Base-by-base conservation (phyloP, 2,797 vertebrate species). In the Syngnathus rostellatus region DNA sequence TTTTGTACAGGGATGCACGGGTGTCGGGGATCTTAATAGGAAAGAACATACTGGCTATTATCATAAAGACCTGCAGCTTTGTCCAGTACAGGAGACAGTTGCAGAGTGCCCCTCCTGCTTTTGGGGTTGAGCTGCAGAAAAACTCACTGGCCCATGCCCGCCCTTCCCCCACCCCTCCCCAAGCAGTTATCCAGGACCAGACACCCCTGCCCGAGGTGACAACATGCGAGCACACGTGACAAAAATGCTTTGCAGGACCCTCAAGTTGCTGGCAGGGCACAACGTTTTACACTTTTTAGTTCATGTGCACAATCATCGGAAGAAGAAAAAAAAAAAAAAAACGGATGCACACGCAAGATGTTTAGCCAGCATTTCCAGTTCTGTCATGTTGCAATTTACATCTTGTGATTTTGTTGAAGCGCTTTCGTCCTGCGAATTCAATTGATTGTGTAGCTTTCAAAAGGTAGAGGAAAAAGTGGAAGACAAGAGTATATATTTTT, bases 21-120 rank as follows among this genome's bases (percentile, higher is more conserved):
- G 91, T 93, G 23, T 94, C 94, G 0, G 91, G 90, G 62, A 94
- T 94, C 78, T 89, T 93, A 61, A 92, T 93, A 82, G 92, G 91
- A 11, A 94, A 94, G 86, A 94, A 95, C 70, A 76, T 93, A 71
- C 80, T 93, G 74, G 92, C 90, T 70, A 91, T 94, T 1, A 86
- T 87, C 43, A 84, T 93, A 66, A 93, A 94, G 85, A 86, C 87
- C 63, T 92, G 91, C 75, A 92, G 86, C 64, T 94, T 94, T 0
- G 91, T 92, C 71, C 91, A 94, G 83, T 93, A 94, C 84, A 87
- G 83, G 77, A 90, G 86, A 76, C 93, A 94, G 78, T 79, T 90
- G 76, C 91, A 89, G 62, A 92, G 87, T 0, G 57, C 74, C 0
- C 79, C 77, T 0, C 79, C 88, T 0, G 85, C 87, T 12, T 89